Conservation (phyloP, 2,113 vertebrate species). For the Colinus virginianus region DNA sequence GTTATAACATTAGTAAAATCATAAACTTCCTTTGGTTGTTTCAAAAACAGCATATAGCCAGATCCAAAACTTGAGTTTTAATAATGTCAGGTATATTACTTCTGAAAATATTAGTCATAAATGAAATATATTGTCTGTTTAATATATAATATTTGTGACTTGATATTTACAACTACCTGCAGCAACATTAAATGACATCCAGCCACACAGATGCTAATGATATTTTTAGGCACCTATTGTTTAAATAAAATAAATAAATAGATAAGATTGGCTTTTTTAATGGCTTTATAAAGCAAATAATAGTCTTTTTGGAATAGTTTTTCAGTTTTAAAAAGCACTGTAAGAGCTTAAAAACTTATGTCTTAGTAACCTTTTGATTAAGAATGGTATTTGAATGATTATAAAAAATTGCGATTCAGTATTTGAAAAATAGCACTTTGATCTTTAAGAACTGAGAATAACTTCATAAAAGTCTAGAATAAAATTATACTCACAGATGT, state of each 20-base stretch:
- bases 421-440: constrained; percentile 29
- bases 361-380: constrained; percentile 21
- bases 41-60: not conserved
- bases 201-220: not conserved
- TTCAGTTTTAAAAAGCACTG: not conserved
- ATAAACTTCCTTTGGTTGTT: not conserved
- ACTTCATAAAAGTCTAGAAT: not conserved
- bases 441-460: constrained; percentile 13
- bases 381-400: not conserved
- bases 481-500: not conserved
- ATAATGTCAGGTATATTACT: not conserved
- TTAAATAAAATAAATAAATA: not conserved
- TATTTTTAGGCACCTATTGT: not conserved
- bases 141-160: not conserved
- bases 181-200: constrained; percentile 34
- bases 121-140: not conserved
- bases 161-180: constrained; percentile 8
- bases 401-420: not conserved
- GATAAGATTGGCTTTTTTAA: not conserved
- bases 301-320: not conserved
- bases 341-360: not conserved
- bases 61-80: not conserved
- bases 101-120: not conserved
- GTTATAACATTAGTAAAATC: not conserved
- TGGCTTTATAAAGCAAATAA: not conserved